Evolutionary conservation across 2,113 vertebrate species (phyloP), one percentile per base, ranked within the genome.

Genomic region (Platichthys flesus): DNA sequence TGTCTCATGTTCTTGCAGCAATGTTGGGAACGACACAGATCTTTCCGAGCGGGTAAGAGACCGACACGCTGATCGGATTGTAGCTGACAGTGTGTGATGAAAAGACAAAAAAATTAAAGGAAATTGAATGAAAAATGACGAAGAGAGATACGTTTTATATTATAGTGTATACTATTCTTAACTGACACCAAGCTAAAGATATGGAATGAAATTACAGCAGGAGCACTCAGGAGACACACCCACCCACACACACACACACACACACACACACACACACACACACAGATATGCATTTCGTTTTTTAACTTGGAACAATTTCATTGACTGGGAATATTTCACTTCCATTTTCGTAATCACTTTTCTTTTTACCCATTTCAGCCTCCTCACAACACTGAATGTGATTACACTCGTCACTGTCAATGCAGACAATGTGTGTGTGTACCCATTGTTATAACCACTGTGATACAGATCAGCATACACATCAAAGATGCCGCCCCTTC

Each of bases 401-500:
- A 57, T 85, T 74, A 65, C n/a, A 77, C 56, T 14, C 16, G 54
- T 61, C 51, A 63, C 65, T 74, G 26, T 60, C 49, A 62, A 15
- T 51, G 49, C 6, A 12, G 71, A 52, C 51, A 52, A 58, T 23
- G 13, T 42, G 55, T 69, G 18, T 67, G 23, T 28, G 68, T 35
- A 13, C 4, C 26, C 49, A 61, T 74, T 77, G 74, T 67, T 72
- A 68, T 64, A 45, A 59, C 14, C 13, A 9, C 12, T 26, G 56
- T 40, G 51, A 54, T n/a, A 78, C 42, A 78, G 88, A 73, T 73
- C 61, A 72, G 69, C 51, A 58, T 71, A 72, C 63, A 56, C 64
- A 81, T 76, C 59, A 65, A 73, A 63, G 69, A 65, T 66, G 2
- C 31, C 63, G 64, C 26, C 74, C 66, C 68, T 86, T 82, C 76